Evolutionary conservation across 2,888 invertebrate species (phyloP).

Genomic region (Epicampocera succincta): DNA sequence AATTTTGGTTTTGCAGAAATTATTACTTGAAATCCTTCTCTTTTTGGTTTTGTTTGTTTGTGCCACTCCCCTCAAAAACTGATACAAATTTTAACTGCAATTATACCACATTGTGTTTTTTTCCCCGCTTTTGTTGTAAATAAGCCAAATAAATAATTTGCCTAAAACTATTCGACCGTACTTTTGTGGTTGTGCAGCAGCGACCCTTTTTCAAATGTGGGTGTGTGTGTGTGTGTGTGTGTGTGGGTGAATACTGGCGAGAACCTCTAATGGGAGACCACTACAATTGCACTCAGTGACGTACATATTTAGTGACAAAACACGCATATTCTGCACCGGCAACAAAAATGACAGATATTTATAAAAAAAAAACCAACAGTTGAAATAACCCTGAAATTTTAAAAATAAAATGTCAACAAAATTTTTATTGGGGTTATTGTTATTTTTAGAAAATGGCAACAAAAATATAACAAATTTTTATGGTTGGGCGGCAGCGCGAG

Average conservation of each 20-base stretch:
- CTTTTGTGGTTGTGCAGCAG: conserved; percentile 60
- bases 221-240: neutral
- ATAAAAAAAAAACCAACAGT: conserved; percentile 2
- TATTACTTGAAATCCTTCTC: neutral
- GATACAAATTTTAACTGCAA: conserved; percentile 39
- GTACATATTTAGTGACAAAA: conserved; percentile 42
- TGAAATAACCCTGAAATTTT: conserved; percentile 64
- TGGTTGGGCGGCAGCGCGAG: conserved; percentile 23
- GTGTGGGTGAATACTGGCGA: too few species aligned
- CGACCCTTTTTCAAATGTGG: conserved; percentile 38
- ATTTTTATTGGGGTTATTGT: conserved; percentile 17
- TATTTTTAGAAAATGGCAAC: conserved; percentile 44
- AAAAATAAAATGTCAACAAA: conserved; percentile 64
- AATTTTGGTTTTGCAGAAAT: neutral
- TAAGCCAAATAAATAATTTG: conserved; percentile 36
- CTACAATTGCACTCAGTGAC: conserved; percentile 19
- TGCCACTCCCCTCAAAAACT: neutral
- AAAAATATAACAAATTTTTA: conserved; percentile 70
- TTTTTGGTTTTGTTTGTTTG: too few species aligned
- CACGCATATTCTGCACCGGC: conserved; percentile 33
- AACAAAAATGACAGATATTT: neutral
- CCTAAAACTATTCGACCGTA: conserved; percentile 63
- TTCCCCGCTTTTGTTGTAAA: neutral
- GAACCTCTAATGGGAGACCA: conserved; percentile 26
- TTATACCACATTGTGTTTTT: conserved; percentile 31